Evolutionary conservation across 2,113 vertebrate genomes (phyloP), one percentile per base, ranked within the genome.

Genomic region (Peromyscus maniculatus): DNA sequence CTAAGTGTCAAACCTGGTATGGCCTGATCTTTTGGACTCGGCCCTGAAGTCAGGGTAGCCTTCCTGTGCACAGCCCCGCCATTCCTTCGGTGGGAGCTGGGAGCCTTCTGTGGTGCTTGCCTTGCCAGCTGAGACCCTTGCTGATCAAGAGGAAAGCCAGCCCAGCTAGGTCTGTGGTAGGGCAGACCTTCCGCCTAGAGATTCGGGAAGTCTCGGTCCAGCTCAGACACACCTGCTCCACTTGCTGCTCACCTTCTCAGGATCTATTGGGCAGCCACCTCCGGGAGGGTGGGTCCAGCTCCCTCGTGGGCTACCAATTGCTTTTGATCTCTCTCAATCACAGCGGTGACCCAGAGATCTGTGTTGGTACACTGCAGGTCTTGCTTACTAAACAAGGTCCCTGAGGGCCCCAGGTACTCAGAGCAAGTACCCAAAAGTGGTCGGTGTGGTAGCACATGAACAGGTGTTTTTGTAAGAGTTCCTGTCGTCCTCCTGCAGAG

Each of bases 101-200:
- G 92, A 92, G 78, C 66, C n/a, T 87, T 39, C 77, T 46, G 88
- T 89, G 89, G 95, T 90, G 67, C 39, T 67, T n/a, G 36, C 95
- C 39, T 67, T n/a, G 36, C 95, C 95, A 97, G 96, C 93, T 96
- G 97, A 97, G 67, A 1, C 12, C 43, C 52, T 98, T 96, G 96
- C 93, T 96, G 91, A 93, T 83, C 94, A 82, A 11, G 33, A 89
- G 26, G 49, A 22, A 36, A 82, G 91, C 66, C 4, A 66, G 91
- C 55, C 92, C 91, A 91, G 91, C 89, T 84, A 1, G 87, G 91
- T 87, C 82, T 62, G 24, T 0, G 43, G 72, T 72, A 46, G 69
- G 87, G 87, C 93, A 95, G 92, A 77, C 39, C 79, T 36, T 82
- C 33, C 88, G 75, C 64, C 93, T 95, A 46, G 78, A 69, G 84